phyloP scores from a whole-genome alignment of 2,113 vertebrate genomes.

The Corythaeola cristata region DNA sequence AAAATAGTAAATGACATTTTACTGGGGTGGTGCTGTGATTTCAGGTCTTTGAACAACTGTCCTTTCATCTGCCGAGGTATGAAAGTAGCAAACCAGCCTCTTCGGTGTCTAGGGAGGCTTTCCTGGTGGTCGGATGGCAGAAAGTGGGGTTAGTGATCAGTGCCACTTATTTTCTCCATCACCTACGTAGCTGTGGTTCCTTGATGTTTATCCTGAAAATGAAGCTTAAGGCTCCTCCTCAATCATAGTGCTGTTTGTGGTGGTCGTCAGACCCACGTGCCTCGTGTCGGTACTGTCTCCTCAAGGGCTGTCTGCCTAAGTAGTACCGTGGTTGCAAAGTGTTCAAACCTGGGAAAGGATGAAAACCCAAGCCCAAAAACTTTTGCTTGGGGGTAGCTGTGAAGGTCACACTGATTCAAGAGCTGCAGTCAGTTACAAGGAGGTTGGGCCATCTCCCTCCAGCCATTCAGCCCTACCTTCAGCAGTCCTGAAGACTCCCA shows the following conservation, averaged over 20 bases:
- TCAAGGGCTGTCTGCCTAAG: neutral
- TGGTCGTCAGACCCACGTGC: neutral
- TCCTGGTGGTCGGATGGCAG: neutral
- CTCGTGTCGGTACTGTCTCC: neutral
- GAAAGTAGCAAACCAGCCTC: neutral
- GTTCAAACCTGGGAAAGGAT: neutral
- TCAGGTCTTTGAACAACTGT: neutral
- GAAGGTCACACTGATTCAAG: neutral
- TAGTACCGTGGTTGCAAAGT: neutral
- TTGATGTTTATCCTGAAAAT: neutral
- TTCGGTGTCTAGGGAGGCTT: neutral
- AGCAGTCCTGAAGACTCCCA: neutral
- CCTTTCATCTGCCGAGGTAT: neutral
- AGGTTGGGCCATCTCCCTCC: neutral
- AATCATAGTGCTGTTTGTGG: neutral
- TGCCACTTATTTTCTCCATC: neutral
- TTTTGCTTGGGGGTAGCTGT: neutral
- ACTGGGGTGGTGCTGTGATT: neutral
- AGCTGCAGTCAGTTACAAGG: neutral
- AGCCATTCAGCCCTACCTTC: neutral
- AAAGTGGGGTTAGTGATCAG: neutral
- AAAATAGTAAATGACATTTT: neutral
- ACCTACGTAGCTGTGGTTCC: neutral
- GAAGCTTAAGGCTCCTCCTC: neutral
- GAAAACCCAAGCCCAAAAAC: neutral